Evolutionary conservation across 2,797 vertebrate genomes (phyloP), one percentile per base, ranked within the genome.

Genomic region (Smutsia temminckii): DNA sequence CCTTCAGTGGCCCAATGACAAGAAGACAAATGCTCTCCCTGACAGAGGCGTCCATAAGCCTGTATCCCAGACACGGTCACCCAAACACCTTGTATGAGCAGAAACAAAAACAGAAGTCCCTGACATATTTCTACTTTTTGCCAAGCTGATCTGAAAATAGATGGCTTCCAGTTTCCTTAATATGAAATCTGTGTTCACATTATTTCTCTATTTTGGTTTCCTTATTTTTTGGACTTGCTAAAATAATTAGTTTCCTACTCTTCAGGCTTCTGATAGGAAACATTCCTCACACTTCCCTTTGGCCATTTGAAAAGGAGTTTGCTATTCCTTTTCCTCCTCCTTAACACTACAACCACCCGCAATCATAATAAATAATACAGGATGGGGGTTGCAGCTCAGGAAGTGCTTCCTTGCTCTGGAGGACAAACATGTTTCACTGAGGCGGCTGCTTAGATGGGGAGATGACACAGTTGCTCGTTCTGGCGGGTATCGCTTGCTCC

Each of bases 251-350:
- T 89, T 94, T 90, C 53, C 16, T 42, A 53, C 32, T 71, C 34
- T 57, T 51, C 8, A 95, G 29, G 20, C 69, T 96, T 92, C 81
- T 74, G 59, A 34, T 18, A 75, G 81, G 77, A 96, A 94, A 55
- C 37, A 63, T 71, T 89, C 46, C 20, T 80, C 64, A 57, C 66
- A 79, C 85, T 96, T 93, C 37, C 46, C 49, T 69, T 83, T 66
- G 66, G 69, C 13, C 64, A 25, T 95, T 81, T 93, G 79, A 66
- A 89, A 89, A 92, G 55, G 14, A 94, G 55, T 72, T 84, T 90
- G 21, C 69, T 89, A 12, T 51, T 66, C 23, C 8, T 11, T 72
- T 53, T n/a, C 18, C 17, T 34, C 11, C 59, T 32, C 37, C 18
- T 13, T 27, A 68, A 32, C 17, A 27, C 27, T 16, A 14, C 74